Base-by-base conservation (phyloP, 2,888 invertebrate species). In the Alloplasta piceator region DNA sequence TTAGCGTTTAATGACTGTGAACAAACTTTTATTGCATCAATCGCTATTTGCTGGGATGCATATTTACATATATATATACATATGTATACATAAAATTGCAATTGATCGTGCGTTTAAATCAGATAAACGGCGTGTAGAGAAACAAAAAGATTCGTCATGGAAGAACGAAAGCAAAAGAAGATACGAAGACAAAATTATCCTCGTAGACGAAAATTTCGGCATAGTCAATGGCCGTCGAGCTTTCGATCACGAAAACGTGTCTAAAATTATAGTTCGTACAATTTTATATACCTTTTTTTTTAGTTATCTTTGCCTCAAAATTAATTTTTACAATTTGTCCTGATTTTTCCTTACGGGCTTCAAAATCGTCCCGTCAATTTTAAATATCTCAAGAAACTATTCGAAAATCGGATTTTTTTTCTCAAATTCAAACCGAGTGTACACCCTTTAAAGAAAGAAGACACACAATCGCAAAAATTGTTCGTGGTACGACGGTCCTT, bases 1-100 rank as follows among this genome's bases (percentile, higher is more conserved):
- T 90, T 91, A 91, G 90, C 90, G 77, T 78, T 90, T 90, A 88
- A 83, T 90, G 90, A 90, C 87, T 91, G 88, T 87, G 87, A 89
- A 89, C 84, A 84, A 77, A 89, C 87, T 84, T 83, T 84, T 86
- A 83, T 85, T 84, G 80, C 83, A 82, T 83, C 68, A 81, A 79
- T 85, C 64, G 80, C 78, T 80, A 39, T 66, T 67, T 68, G 75
- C 66, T 50, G 64, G 39, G 67, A 52, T 75, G 70, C 74, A 78
- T 78, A 78, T 64, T 64, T 52, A 76, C 58, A 73, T 80, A 12
- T 60, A 52, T 39, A 61, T 52, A 52, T 72, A 61, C 52, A 58
- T 41, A 39, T 72, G 61, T 39, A 73, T 73, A 55, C 36, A 61
- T 64, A 55, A 38, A 55, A 14, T 14, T 63, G 41, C 16, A 50